phyloP scores from a whole-genome alignment of 2,113 vertebrate species.

The Panthera uncia region DNA sequence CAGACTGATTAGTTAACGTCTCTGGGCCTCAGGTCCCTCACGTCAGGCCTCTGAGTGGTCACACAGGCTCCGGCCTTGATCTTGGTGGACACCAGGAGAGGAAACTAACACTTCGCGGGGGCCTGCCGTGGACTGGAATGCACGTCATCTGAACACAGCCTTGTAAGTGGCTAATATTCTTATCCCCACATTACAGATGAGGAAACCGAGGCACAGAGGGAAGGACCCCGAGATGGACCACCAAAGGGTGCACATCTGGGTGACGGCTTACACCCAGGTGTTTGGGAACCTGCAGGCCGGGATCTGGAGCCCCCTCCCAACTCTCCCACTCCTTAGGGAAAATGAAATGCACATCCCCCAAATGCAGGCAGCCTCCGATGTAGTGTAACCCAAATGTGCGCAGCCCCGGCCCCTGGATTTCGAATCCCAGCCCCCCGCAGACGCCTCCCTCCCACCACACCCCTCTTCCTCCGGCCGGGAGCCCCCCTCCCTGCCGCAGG shows the following conservation, averaged over 20 bases:
- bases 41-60: neutral
- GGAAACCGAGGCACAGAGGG: neutral
- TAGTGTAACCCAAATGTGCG: neutral
- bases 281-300: neutral
- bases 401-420: accelerated
- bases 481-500: neutral
- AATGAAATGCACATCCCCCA: neutral
- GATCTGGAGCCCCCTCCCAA: neutral
- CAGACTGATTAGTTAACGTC: neutral
- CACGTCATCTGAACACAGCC: neutral
- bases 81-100: neutral
- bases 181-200: neutral
- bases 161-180: neutral
- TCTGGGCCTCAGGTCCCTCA: neutral
- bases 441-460: neutral
- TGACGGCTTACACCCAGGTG: neutral
- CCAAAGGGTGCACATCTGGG: neutral
- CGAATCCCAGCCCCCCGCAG: neutral
- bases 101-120: accelerated
- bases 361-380: neutral
- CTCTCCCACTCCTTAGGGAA: neutral
- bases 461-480: neutral
- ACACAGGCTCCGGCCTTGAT: neutral
- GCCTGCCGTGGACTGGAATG: accelerated
- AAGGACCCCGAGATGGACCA: accelerated